Base-by-base conservation (phyloP, 1,140 invertebrate genomes). In the Papilio xuthus region DNA sequence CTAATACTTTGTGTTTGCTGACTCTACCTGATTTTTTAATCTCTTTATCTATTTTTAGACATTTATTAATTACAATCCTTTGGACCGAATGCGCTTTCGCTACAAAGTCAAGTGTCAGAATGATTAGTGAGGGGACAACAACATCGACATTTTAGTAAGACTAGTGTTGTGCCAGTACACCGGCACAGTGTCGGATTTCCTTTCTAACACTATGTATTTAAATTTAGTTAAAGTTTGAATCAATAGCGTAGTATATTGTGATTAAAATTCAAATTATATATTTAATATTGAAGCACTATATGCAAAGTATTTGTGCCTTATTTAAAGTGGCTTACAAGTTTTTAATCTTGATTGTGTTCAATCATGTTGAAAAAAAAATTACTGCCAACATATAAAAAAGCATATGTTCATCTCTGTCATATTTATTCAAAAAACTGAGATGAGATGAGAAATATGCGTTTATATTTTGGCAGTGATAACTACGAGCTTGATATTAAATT, bases 301-400 rank as follows among this genome's bases (percentile, higher is more conserved):
- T 28, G 60, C 60, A 67, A 67, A 18, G 56, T 60, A 26, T 7
- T 41, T 42, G 74, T 76, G 74, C 74, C 74, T 76, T 76, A 76
- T 56, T 75, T 8, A 23, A 76, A 76, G 74, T 76, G 74, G 56
- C 74, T 76, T 76, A 32, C 56, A 67, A 67, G 13, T 67, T 67
- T 28, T 67, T 2, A 13, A 67, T 26, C 23, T 60, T 32, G 23
- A 67, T 67, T 67, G 13, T 67, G n/a, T 56, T 42, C 69, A 41
- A 73, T 26, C 1, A 73, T 28, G 15, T 73, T 73, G n/a, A n/a
- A n/a, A n/a, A n/a, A n/a, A 44, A 73, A 26, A 23, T 50, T 50
- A 20, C 4, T 47, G n/a, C 50, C 18, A n/a, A 53, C 18, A 53
- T 18, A 53, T 50, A 53, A 6, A 53, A 53, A 53, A 20, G n/a